Conservation (phyloP, 35 echinoderm and acorn worm species). For the Heliocidaris erythrogramma region DNA sequence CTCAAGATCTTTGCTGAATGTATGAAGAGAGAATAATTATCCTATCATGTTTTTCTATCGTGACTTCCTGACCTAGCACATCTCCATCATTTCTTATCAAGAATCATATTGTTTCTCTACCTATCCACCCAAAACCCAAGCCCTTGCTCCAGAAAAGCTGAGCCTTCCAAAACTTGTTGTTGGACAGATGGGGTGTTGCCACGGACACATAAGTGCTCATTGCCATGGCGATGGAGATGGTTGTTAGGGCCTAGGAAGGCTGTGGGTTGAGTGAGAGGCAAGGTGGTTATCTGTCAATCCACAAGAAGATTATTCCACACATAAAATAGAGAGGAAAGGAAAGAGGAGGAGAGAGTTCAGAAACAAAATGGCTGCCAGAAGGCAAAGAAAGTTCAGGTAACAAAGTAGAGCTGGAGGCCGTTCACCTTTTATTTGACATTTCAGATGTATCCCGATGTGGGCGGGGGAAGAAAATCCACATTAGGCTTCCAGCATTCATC, state of each 20-base stretch:
- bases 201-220: neutral
- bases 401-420: neutral
- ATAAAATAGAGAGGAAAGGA: no score
- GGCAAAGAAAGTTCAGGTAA: neutral
- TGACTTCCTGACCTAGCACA: neutral
- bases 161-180: neutral
- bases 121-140: neutral
- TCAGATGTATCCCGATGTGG: neutral
- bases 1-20: neutral
- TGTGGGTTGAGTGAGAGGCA: neutral
- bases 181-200: neutral
- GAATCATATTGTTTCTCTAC: neutral
- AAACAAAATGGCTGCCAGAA: neutral
- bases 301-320: neutral
- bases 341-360: neutral
- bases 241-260: neutral
- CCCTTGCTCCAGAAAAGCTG: neutral
- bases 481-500: neutral
- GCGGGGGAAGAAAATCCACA: neutral
- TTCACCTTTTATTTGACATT: conserved; percentile 11
- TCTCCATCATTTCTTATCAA: neutral
- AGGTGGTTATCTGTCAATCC: conserved; percentile 15
- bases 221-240: neutral
- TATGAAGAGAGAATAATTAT: neutral
- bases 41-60: neutral